These are phyloP conservation scores for Xyrauchen texanus DNA, from an alignment of 2,113 vertebrate species.

Conservation along the genomic window DNA sequence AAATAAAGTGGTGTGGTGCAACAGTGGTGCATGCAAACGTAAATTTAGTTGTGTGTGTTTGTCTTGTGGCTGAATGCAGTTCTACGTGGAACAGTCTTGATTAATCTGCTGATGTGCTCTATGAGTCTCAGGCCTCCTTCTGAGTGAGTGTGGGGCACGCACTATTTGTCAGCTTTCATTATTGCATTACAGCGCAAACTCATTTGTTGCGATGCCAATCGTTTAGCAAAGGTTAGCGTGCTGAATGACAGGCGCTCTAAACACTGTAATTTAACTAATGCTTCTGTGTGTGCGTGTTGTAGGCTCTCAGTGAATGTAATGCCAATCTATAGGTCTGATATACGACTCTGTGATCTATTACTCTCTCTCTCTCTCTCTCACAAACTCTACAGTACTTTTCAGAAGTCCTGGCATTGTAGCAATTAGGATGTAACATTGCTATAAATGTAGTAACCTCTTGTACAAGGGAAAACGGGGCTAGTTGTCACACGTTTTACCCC, in stretches of 20 bases:
- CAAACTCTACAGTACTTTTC: neutral
- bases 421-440: neutral
- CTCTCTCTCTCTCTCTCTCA: conserved; percentile 8
- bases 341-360: neutral
- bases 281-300: conserved; percentile 2
- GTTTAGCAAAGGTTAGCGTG: conserved; percentile 32
- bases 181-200: conserved; percentile 31
- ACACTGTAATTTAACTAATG: conserved; percentile 42
- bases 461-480: too few relatives aligned
- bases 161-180: conserved; percentile 39
- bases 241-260: conserved; percentile 30
- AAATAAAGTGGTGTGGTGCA: neutral
- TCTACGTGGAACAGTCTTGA: neutral
- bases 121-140: neutral
- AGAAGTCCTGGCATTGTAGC: neutral
- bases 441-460: neutral
- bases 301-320: neutral
- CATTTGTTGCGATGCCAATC: conserved; percentile 31
- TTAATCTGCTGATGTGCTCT: conserved; percentile 6
- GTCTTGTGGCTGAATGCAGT: neutral
- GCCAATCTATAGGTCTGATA: conserved; percentile 20
- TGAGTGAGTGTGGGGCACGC: neutral
- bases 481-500: too few relatives aligned
- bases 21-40: neutral
- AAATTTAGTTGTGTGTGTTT: neutral